Evolutionary conservation across 2,113 vertebrate species (phyloP).

Genomic region (Nycticryphes semicollaris): DNA sequence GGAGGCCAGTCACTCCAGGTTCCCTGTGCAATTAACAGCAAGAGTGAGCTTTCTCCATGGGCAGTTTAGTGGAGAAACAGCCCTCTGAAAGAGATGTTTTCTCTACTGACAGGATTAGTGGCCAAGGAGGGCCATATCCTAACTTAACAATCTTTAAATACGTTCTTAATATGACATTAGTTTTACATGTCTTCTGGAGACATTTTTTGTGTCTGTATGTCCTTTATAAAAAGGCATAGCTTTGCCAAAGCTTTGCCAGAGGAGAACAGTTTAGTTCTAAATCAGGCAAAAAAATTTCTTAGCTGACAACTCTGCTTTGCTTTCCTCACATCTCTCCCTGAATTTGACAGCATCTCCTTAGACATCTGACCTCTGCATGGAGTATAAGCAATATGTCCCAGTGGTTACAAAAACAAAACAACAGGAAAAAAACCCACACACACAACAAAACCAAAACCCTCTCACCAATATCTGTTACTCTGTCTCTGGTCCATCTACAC

Average conservation of each 20-base stretch:
- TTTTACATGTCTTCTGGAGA: not conserved
- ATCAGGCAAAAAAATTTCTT: not conserved
- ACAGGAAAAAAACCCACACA: not conserved
- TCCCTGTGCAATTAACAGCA: not conserved
- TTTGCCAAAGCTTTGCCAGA: not conserved
- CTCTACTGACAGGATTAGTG: not conserved
- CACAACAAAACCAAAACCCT: not conserved
- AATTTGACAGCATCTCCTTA: not conserved
- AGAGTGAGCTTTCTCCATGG: not conserved
- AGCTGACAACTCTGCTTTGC: not conserved
- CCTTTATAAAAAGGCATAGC: not conserved
- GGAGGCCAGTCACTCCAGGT: not conserved
- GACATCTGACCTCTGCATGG: not conserved
- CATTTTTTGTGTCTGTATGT: not conserved
- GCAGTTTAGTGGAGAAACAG: not conserved
- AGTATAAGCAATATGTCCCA: not conserved
- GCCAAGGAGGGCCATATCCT: not conserved
- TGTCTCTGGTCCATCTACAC: constrained; percentile 77
- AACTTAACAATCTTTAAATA: not conserved
- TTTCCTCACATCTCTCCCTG: not conserved
- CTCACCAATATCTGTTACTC: constrained; percentile 77
- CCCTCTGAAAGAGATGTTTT: not conserved
- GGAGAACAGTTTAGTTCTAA: not conserved
- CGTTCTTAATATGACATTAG: not conserved
- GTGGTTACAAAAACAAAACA: not conserved